phyloP scores from a whole-genome alignment of 2,888 invertebrate genomes.

The Abrostola tripartita region DNA sequence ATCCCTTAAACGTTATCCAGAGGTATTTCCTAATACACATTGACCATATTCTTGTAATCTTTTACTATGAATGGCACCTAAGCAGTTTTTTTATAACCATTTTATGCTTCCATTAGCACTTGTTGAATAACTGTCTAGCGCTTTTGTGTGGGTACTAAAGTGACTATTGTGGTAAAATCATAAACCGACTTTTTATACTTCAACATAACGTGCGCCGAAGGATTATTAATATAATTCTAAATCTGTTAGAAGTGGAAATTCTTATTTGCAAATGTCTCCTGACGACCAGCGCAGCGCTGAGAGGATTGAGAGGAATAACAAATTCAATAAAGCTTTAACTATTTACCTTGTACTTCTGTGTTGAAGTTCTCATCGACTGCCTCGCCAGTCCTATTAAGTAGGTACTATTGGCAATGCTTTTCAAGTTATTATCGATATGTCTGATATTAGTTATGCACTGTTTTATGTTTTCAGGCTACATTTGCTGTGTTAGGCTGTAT shows the following conservation, averaged over 20 bases:
- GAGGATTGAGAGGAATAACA: slow-evolving; percentile 28
- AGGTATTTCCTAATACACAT: no score
- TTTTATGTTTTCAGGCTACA: no score
- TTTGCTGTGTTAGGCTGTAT: no score
- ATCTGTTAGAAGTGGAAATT: slow-evolving; percentile 37
- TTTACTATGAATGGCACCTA: no score
- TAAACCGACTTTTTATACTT: not conserved
- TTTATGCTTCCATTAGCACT: no score
- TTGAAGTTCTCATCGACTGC: slow-evolving; percentile 18
- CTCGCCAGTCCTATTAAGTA: slow-evolving; percentile 8
- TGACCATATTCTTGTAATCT: no score
- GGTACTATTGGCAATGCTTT: no score
- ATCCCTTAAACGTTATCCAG: no score
- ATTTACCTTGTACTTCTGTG: slow-evolving; percentile 33
- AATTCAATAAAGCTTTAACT: slow-evolving; percentile 36
- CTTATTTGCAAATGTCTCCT: slow-evolving; percentile 49
- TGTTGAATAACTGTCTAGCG: no score
- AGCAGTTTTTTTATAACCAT: no score
- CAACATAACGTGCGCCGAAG: not conserved
- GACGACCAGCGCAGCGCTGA: slow-evolving; percentile 26
- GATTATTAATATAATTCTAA: slow-evolving; percentile 24
- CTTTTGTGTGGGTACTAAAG: not conserved
- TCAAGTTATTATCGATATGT: no score
- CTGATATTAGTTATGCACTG: no score
- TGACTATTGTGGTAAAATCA: not conserved